Evolutionary conservation across 2,888 invertebrate genomes (phyloP).

Genomic region (Plebejus anna): DNA sequence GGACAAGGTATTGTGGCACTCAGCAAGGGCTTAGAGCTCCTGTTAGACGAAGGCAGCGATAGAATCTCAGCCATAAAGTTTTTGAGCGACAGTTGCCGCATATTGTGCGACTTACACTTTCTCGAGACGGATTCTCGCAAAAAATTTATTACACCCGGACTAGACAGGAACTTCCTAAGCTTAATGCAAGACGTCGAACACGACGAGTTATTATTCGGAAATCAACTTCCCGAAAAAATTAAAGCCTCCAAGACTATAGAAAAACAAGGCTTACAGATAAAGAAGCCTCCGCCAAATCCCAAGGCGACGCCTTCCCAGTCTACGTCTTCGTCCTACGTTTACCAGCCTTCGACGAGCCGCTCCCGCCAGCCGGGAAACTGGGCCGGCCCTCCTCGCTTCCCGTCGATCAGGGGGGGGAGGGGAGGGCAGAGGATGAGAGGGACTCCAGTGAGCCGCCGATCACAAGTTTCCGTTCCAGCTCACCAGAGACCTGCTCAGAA

Average conservation of each 20-base stretch:
- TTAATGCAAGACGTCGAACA: conserved; percentile 5
- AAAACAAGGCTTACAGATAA: conserved; percentile 7
- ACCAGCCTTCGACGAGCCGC: too few species aligned
- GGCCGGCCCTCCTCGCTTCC: conserved; percentile 18
- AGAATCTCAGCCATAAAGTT: background rate
- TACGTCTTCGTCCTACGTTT: too few species aligned
- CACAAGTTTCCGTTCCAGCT: background rate
- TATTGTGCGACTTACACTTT: background rate
- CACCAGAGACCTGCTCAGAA: background rate
- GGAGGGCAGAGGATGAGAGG: conserved; percentile 1
- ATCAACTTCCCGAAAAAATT: conserved; percentile 17
- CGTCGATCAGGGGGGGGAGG: conserved; percentile 25
- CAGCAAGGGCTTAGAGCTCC: background rate
- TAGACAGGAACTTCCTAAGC: background rate
- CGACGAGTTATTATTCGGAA: conserved; percentile 7
- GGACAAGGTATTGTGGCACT: background rate
- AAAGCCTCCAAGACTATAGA: conserved; percentile 9
- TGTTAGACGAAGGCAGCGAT: background rate
- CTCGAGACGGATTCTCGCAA: background rate
- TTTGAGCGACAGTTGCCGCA: background rate
- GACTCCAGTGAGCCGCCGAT: background rate
- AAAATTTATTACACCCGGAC: background rate
- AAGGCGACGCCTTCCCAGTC: background rate
- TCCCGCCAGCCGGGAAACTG: conserved; percentile 16
- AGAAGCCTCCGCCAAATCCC: background rate